A percentile compares a stretch with the other conserved stretches of the same genome.
phyloP scores from a whole-genome alignment of 2,113 vertebrate species.

The Paedocypris sp. region DNA sequence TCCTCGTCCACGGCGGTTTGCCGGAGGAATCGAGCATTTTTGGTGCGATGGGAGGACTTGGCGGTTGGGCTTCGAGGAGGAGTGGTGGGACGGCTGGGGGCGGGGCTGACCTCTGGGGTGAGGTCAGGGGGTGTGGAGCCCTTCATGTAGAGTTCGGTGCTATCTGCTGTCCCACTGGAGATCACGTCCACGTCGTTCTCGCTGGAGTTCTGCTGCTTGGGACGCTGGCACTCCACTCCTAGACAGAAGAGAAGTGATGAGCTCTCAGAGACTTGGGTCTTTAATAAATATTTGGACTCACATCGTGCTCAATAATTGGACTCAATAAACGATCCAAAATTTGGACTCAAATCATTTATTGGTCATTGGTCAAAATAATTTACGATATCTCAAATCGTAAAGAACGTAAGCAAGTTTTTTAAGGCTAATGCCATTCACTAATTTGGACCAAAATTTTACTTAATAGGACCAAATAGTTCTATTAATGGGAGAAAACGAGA shows the following conservation, averaged over 20 bases:
- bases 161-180: conserved; percentile 80
- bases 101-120: conserved; percentile 73
- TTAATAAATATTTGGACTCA: too few species aligned
- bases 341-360: too few species aligned
- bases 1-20: conserved; percentile 82
- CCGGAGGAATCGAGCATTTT: conserved; percentile 79
- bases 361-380: too few species aligned
- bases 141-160: conserved; percentile 87
- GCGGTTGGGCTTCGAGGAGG: conserved; percentile 63
- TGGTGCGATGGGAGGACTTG: conserved; percentile 66
- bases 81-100: conserved; percentile 79
- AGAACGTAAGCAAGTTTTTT: too few species aligned
- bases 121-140: conserved; percentile 81
- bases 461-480: too few species aligned
- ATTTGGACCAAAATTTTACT: too few species aligned
- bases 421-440: too few species aligned
- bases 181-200: conserved; percentile 79
- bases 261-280: too few species aligned
- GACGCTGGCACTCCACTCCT: conserved; percentile 91
- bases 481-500: too few species aligned
- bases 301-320: too few species aligned
- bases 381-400: too few species aligned
- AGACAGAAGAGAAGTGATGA: conserved; percentile 3
- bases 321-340: too few species aligned
- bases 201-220: conserved; percentile 79